Evolutionary conservation across 1,140 invertebrate species (phyloP), one percentile per base, ranked within the genome.

Genomic region (Hycleus cichorii): DNA sequence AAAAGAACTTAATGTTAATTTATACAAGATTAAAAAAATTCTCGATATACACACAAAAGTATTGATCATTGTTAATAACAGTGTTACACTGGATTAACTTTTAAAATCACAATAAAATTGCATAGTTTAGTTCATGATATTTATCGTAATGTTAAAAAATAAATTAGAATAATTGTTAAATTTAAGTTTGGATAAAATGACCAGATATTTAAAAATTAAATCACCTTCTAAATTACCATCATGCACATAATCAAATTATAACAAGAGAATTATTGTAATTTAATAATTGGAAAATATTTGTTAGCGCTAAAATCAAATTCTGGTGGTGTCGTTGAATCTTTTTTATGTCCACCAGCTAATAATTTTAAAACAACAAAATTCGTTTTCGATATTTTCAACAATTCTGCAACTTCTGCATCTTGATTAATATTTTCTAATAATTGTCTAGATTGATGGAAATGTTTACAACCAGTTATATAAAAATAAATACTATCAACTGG

Each of bases 341-440:
- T 87, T 73, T 91, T 93, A 73, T 96, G 93, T 11, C 93, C 93
- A 58, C 89, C 90, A 4, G 89, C 87, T 43, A 97, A 76, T 38
- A 97, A 76, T 77, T 95, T 95, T 74, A 95, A 82, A 5, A 97
- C 94, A 58, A 97, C 86, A 74, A 94, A 95, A 79, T 97, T 97
- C 0, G 90, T 95, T 79, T 97, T 96, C 1, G 88, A 85, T 49
- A 96, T 86, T 79, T 91, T 91, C 4, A 96, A 75, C 42, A 95
- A 79, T 68, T 49, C 51, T 38, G 45, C 76, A 77, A 94, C 90
- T 81, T 95, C 91, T 67, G 86, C 85, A 68, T 89, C 86, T 10
- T 83, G 84, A 69, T 82, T 86, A 63, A 95, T 84, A 32, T 78
- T 85, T 75, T 95, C 93, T 46, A 95, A 76, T 43, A 93, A 81